Conservation (phyloP, 1,140 invertebrate genomes). For the Samia ricini region DNA sequence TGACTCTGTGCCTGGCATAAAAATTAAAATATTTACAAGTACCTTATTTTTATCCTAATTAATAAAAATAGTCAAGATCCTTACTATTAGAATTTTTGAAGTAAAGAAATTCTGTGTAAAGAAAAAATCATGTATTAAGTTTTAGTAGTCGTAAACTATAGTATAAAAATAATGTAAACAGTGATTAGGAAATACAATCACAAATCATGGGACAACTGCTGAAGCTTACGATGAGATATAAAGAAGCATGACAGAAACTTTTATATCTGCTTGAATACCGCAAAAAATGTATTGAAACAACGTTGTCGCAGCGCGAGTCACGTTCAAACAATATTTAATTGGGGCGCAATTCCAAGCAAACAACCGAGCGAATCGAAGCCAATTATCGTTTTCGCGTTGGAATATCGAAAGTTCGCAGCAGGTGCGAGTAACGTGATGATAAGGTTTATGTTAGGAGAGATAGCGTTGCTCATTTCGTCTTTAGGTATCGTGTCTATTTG, state of each 20-base stretch:
- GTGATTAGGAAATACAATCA: neutral
- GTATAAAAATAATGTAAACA: too few species aligned
- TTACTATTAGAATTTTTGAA: too few species aligned
- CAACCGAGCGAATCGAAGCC: conserved; percentile 57
- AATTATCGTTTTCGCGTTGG: conserved; percentile 63
- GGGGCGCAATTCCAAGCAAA: conserved; percentile 57
- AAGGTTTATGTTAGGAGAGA: conserved; percentile 21
- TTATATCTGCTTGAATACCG: neutral
- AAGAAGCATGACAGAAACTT: neutral
- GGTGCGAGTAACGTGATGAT: conserved; percentile 51
- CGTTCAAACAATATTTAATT: conserved; percentile 64
- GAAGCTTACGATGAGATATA: neutral
- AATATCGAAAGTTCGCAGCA: conserved; percentile 66
- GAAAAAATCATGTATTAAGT: too few species aligned
- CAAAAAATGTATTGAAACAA: neutral
- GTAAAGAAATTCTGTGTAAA: too few species aligned
- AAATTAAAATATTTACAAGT: too few species aligned
- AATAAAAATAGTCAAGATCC: too few species aligned
- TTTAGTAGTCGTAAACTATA: too few species aligned
- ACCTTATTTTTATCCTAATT: too few species aligned
- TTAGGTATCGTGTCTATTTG: neutral
- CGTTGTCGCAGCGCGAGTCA: conserved; percentile 4
- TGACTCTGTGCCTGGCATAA: too few species aligned
- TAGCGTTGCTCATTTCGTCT: conserved; percentile 13
- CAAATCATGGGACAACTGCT: neutral